Evolutionary conservation across 2,888 invertebrate genomes (phyloP).

Genomic region (Charanyca ferruginea): DNA sequence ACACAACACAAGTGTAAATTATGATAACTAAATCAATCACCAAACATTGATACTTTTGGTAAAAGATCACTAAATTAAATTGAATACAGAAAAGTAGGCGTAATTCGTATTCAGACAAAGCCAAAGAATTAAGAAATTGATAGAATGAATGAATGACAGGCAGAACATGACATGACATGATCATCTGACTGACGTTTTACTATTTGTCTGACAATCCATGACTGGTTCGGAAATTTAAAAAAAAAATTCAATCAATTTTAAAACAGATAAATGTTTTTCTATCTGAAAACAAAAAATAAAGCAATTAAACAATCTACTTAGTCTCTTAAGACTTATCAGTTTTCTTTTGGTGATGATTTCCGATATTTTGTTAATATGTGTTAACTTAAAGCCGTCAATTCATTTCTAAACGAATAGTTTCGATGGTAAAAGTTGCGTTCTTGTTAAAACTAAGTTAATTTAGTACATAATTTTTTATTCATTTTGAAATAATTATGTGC

Average conservation of each 20-base stretch:
- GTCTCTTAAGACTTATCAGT: too few species aligned
- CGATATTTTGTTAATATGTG: not conserved
- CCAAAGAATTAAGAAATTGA: slow-evolving; percentile 42
- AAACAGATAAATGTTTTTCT: too few species aligned
- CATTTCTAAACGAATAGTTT: slow-evolving; percentile 14
- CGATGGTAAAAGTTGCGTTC: slow-evolving; percentile 18
- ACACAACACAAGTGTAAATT: slow-evolving; percentile 27
- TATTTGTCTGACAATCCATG: not conserved
- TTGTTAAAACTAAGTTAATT: not conserved
- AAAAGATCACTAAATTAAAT: slow-evolving; percentile 34
- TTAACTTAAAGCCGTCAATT: not conserved
- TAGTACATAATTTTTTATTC: not conserved
- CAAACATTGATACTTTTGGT: slow-evolving; percentile 16
- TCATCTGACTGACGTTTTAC: not conserved
- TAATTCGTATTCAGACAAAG: slow-evolving; percentile 64
- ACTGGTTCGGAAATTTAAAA: slow-evolving; percentile 22
- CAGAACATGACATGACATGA: slow-evolving; percentile 28
- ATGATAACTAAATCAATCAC: slow-evolving; percentile 19
- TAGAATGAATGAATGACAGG: slow-evolving; percentile 28
- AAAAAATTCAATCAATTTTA: not conserved
- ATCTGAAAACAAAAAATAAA: too few species aligned
- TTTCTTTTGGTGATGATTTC: too few species aligned
- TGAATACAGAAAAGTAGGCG: slow-evolving; percentile 65
- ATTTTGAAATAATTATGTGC: not conserved
- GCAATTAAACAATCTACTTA: too few species aligned